Evolutionary conservation across 1,140 invertebrate species (phyloP).

Genomic region (Nasonia vitripennis): DNA sequence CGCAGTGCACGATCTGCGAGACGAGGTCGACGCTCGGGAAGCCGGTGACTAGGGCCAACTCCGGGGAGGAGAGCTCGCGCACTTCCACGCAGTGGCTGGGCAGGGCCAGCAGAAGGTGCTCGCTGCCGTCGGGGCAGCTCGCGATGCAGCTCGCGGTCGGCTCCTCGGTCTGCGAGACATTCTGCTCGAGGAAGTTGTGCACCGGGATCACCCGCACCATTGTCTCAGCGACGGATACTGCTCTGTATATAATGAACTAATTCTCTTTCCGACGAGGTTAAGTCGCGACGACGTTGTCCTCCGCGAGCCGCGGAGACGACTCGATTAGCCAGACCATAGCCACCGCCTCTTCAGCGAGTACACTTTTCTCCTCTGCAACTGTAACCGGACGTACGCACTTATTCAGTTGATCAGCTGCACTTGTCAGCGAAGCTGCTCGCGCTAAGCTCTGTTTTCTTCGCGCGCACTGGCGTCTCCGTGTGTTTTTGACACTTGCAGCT

Average conservation of each 20-base stretch:
- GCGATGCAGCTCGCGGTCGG: constrained; percentile 79
- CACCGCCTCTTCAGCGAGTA: neutral
- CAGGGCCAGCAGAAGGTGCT: constrained; percentile 77
- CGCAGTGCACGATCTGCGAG: constrained; percentile 77
- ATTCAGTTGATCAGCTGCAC: neutral
- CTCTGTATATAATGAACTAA: neutral
- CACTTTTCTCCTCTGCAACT: neutral
- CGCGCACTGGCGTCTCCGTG: neutral
- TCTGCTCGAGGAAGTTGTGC: constrained; percentile 82
- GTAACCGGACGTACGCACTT: neutral
- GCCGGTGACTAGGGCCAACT: constrained; percentile 73
- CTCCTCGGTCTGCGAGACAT: constrained; percentile 80
- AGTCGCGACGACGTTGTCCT: neutral
- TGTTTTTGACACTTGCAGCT: neutral
- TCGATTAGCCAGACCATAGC: constrained; percentile 17
- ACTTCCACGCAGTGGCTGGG: constrained; percentile 80
- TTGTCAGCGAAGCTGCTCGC: neutral
- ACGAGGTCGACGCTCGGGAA: constrained; percentile 82
- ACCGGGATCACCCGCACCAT: constrained; percentile 84
- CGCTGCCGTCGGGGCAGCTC: constrained; percentile 60
- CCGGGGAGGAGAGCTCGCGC: constrained; percentile 73
- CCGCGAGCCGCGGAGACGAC: neutral
- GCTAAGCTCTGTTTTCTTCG: neutral
- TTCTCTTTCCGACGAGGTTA: neutral
- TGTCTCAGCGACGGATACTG: constrained; percentile 28